Base-by-base conservation (phyloP, 2,888 invertebrate species). In the Rotaria sp. region DNA sequence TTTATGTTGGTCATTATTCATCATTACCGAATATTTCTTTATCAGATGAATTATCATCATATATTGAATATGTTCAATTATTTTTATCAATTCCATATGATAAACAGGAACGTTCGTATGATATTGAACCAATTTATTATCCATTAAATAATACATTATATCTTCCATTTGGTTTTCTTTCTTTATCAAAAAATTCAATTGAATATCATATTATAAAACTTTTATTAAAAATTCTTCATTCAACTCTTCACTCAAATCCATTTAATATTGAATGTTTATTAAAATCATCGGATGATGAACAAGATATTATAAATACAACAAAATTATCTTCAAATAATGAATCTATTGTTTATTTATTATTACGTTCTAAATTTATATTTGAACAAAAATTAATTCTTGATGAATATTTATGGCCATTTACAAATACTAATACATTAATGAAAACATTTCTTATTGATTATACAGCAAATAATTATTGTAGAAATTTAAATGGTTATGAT, bases 61-160 rank as follows among this genome's bases (percentile, higher is more conserved):
- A 67, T 67, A 4, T 67, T 30, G 67, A 67, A 35, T 67, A 67
- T 35, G 67, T 67, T 67, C 35, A 67, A 67, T 38, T 30, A 3
- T 35, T n/a, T 30, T 38, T 18, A 67, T 35, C 21, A 21, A 35
- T 67, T 0, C 21, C 67, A 18, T 21, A 35, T 7, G 67, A 67
- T 67, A 30, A 67, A 67, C 67, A 67, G 18, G 35, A 67, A 35
- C 67, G 35, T 67, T 67, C 67, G 5, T 67, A 67, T 35, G 13
- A 67, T 35, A 67, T 67, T 35, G 67, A 67, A 67, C 67, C 67
- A 35, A 67, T 30, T 38, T 67, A 67, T 67, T 67, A 67, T 67
- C 30, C 67, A 67, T 35, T 11, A 8, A 67, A 38, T 67, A 35
- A 67, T 35, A 67, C 35, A 30, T 67, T 67, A 38, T 67, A 18